phyloP scores from a whole-genome alignment of 2,797 vertebrate species.

The Eurystomus glaucurus region DNA sequence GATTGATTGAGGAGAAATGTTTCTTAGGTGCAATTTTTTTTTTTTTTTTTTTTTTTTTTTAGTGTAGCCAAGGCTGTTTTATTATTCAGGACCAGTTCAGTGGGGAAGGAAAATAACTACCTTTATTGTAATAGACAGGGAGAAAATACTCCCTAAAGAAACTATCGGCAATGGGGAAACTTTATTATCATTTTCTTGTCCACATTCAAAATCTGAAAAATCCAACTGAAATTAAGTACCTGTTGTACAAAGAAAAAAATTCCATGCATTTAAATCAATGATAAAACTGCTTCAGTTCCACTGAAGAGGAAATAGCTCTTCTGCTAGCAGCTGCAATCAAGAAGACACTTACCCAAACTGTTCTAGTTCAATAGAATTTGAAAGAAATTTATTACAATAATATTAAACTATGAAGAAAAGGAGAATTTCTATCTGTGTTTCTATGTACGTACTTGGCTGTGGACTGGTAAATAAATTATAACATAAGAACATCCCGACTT shows the following conservation, averaged over 20 bases:
- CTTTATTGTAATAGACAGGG: background rate
- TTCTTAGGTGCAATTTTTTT: background rate
- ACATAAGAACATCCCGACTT: background rate
- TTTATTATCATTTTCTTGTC: background rate
- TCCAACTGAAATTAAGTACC: constrained; percentile 4
- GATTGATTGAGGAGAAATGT: constrained; percentile 1
- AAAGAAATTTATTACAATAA: background rate
- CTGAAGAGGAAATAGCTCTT: background rate
- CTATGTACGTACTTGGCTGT: background rate
- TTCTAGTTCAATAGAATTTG: background rate
- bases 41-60: background rate
- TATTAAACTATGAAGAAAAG: background rate
- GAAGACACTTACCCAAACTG: background rate
- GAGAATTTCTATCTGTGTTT: background rate
- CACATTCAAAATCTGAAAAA: background rate
- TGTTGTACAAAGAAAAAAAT: constrained; percentile 2
- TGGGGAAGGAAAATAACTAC: constrained; percentile 5
- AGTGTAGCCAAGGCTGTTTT: background rate
- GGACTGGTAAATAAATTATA: background rate
- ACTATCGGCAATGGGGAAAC: background rate
- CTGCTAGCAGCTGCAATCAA: background rate
- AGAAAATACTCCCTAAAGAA: constrained; percentile 31
- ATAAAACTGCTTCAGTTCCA: background rate
- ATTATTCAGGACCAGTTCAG: background rate
- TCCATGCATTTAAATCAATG: constrained; percentile 24